A percentile compares a stretch with the other conserved stretches of the same genome.
These are phyloP conservation scores for Ibycter americanus DNA, from an alignment of 2,797 vertebrate genomes.

Conservation along the genomic window DNA sequence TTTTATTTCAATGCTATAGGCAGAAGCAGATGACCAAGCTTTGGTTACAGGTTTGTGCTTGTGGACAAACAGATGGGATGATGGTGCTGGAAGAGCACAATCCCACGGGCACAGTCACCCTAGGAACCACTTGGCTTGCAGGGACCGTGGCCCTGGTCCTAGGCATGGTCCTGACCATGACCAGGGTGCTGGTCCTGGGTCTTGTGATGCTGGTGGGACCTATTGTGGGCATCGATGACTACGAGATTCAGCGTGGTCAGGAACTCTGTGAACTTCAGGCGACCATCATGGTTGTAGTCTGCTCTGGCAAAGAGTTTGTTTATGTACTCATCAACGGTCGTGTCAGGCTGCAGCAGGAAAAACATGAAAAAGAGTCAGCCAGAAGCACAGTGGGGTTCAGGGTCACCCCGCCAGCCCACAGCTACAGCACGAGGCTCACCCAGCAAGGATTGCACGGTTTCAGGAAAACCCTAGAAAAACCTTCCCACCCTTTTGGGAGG, in stretches of 20 bases:
- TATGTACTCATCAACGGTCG: fast-evolving
- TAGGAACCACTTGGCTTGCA: fast-evolving
- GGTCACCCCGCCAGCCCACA: neutral
- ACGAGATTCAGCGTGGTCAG: neutral
- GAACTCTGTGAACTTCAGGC: slow-evolving; percentile 48
- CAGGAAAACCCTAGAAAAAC: neutral
- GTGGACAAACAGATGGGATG: neutral
- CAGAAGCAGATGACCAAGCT: neutral
- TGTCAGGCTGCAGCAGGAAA: neutral
- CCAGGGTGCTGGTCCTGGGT: fast-evolving
- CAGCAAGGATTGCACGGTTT: neutral
- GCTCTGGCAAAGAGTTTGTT: neutral
- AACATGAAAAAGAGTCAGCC: neutral
- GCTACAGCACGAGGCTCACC: fast-evolving
- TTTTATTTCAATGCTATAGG: neutral
- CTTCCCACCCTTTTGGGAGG: neutral
- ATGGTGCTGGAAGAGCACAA: neutral
- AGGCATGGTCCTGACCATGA: fast-evolving
- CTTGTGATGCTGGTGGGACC: neutral
- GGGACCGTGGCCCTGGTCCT: fast-evolving
- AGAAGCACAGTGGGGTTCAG: neutral
- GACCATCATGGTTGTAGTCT: fast-evolving
- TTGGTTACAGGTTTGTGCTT: neutral
- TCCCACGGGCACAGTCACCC: fast-evolving
- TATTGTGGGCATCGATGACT: neutral